These are phyloP conservation scores for Ceratotherium simum DNA, from an alignment of 2,113 vertebrate species.

Conservation along the genomic window DNA sequence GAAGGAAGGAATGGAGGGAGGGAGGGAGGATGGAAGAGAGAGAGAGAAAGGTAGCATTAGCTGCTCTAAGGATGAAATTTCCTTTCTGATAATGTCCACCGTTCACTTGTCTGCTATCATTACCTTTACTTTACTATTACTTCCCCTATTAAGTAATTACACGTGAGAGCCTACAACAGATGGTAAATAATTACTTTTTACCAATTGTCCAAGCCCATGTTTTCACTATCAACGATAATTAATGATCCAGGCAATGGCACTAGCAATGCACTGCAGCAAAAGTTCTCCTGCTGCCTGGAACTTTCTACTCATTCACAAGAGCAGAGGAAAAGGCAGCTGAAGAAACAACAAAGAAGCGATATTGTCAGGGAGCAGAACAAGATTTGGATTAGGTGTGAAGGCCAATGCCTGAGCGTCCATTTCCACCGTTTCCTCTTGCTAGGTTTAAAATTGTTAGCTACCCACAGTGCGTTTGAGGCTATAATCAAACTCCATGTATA, in stretches of 20 bases:
- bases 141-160: conserved; percentile 63
- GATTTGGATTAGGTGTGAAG: background rate
- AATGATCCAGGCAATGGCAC: conserved; percentile 44
- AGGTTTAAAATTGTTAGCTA: background rate
- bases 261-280: background rate
- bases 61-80: background rate
- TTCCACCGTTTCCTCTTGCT: background rate
- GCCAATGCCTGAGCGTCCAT: background rate
- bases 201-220: conserved; percentile 67
- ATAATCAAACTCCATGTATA: background rate
- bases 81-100: background rate
- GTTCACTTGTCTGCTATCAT: conserved; percentile 17
- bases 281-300: background rate
- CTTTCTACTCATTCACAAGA: background rate
- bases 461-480: background rate
- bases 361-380: background rate
- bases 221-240: conserved; percentile 61
- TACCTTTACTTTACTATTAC: conserved; percentile 56
- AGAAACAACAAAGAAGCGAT: background rate
- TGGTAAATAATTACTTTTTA: conserved; percentile 73
- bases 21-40: accelerated
- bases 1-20: accelerated
- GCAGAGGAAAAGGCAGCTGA: background rate
- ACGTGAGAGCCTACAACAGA: conserved; percentile 40
- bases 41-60: background rate